Base-by-base conservation (phyloP, 2,113 vertebrate species). In the Machaerirhynchus nigripectus region DNA sequence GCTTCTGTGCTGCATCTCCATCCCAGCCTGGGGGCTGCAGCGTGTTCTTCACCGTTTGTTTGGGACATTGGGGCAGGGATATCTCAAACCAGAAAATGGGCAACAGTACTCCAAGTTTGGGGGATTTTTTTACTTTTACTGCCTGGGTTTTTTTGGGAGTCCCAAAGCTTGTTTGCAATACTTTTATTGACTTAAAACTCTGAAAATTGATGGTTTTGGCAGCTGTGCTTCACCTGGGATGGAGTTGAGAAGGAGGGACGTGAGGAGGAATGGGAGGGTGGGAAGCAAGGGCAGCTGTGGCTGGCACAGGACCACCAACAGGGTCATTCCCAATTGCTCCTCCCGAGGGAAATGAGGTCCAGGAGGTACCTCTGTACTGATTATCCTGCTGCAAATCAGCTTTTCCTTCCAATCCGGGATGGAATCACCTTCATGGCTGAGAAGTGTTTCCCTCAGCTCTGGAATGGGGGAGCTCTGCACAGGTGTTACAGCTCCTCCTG, bases 401-500 rank as follows among this genome's bases (percentile, higher is more conserved):
- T 50, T 84, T 33, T 46, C 76, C 23, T 55, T 18, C 61, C 39
- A 12, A 0, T 14, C 3, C 26, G 47, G 67, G 13, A 0, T 46
- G 64, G 9, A 11, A 6, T 27, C 13, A 1, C 12, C 7, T 33
- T 31, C 7, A 1, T 13, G 17, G 10, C 9, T 67, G 26, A 1
- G 15, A 5, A 17, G 77, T 4, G 46, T 12, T 42, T 14, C 9
- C 1, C 1, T 17, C 4, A 1, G 5, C 11, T 44, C 13, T 40
- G 55, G 19, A 4, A 0, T 5, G 28, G 24, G 19, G 2, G 13
- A 53, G 11, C 1, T 1, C 7, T 12, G 15, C 1, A 0, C 13
- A n/a, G n/a, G 15, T 17, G 27, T 3, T 5, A 0, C 17, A 40
- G 63, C 31, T 27, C 11, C 0, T 13, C 0, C 0, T 2, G 1